Percentiles rank a stretch among this genome's conserved stretches.
Evolutionary conservation across 2,113 vertebrate genomes (phyloP).

Genomic region (Pseudopipra pipra): DNA sequence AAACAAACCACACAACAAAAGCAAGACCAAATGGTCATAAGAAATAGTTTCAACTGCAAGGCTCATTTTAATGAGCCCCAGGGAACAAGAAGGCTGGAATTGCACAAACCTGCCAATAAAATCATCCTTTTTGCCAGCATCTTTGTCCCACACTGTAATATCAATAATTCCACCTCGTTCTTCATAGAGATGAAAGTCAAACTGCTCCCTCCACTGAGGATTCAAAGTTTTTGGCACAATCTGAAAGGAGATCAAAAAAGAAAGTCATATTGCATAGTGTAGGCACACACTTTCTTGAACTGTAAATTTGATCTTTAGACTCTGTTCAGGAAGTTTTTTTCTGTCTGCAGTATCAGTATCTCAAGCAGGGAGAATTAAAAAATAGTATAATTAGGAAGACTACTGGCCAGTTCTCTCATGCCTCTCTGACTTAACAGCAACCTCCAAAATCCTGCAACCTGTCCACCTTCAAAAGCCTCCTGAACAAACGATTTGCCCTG

Average conservation of each 20-base stretch:
- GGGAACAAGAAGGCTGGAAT: not conserved
- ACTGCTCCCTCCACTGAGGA: constrained; percentile 98
- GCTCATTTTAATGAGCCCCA: constrained; percentile 1
- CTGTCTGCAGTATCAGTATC: not conserved
- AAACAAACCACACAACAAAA: not conserved
- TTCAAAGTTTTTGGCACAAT: constrained; percentile 93
- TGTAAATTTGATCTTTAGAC: not conserved
- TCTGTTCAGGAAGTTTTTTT: not conserved
- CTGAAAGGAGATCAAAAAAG: constrained; percentile 67
- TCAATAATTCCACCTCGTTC: constrained; percentile 92
- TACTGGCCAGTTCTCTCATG: not conserved
- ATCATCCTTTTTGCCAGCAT: constrained; percentile 93
- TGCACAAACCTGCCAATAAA: constrained; percentile 93
- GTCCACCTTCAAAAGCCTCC: not conserved
- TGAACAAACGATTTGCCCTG: not conserved
- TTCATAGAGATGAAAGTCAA: constrained; percentile 97
- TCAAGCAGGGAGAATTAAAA: not conserved
- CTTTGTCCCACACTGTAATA: constrained; percentile 97
- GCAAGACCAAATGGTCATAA: not conserved
- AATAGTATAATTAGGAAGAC: not conserved
- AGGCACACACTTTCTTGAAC: not conserved
- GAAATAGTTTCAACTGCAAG: not conserved
- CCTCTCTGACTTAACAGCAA: not conserved
- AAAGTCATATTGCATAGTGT: not conserved
- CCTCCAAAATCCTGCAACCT: not conserved